phyloP scores from a whole-genome alignment of 2,888 invertebrate species.

The Lepidochitona cinerea region DNA sequence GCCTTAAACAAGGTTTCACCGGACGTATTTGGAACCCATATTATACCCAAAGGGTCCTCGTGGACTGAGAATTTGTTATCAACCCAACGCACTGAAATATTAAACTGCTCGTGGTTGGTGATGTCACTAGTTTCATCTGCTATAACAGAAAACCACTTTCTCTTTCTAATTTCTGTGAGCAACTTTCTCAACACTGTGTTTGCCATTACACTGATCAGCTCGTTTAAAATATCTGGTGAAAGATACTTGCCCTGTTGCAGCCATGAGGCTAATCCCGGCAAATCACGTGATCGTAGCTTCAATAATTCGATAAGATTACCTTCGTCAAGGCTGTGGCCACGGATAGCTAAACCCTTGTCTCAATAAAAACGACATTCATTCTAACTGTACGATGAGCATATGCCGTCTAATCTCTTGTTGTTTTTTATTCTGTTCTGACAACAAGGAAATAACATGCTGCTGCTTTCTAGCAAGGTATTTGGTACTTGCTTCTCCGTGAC shows the following conservation, averaged over 20 bases:
- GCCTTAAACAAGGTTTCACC: neutral
- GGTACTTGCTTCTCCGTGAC: neutral
- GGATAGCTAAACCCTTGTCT: neutral
- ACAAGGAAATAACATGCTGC: neutral
- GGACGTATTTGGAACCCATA: neutral
- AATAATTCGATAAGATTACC: neutral
- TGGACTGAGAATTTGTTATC: no score
- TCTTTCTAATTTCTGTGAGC: neutral
- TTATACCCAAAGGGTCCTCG: neutral
- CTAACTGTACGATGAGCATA: neutral
- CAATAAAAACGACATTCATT: neutral
- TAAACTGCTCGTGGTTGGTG: neutral
- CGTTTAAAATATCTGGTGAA: neutral
- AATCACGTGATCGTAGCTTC: neutral
- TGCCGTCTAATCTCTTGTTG: neutral
- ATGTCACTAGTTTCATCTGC: neutral
- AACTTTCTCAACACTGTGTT: neutral
- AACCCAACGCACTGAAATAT: neutral
- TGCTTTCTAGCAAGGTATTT: neutral
- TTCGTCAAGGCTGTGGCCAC: neutral
- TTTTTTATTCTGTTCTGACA: neutral
- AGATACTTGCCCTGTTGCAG: neutral
- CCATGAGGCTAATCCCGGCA: neutral
- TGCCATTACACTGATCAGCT: neutral
- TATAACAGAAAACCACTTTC: neutral